Percentiles rank a stretch among this genome's conserved stretches.
Conservation (phyloP, 2,113 vertebrate genomes). For the Psilopsiagon aurifrons region DNA sequence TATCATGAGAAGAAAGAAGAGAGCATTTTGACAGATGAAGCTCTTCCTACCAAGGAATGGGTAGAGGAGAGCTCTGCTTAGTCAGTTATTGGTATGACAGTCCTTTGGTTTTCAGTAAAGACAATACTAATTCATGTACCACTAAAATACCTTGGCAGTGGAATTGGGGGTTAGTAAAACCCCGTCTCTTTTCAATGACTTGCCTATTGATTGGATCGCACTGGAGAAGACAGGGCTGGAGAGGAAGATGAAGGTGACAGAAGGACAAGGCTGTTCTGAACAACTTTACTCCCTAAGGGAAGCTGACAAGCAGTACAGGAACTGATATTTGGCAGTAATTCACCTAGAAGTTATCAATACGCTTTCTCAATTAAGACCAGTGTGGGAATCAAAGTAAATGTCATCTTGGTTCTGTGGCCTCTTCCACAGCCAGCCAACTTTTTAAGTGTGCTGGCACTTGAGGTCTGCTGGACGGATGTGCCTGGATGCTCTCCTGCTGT, state of each 20-base stretch:
- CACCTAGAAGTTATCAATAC: background rate
- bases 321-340: background rate
- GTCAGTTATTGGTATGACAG: background rate
- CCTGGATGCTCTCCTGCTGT: fast-evolving
- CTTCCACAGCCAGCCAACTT: background rate
- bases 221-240: background rate
- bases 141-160: background rate
- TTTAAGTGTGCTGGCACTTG: background rate
- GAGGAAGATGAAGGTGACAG: background rate
- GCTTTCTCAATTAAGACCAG: background rate
- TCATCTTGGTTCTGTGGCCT: background rate
- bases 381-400: background rate
- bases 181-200: background rate
- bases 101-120: background rate
- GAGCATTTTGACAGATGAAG: background rate
- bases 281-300: background rate
- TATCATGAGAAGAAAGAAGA: background rate
- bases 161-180: background rate
- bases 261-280: background rate
- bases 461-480: background rate
- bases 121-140: fast-evolving
- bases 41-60: background rate
- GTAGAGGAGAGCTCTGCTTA: background rate
- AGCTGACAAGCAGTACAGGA: background rate
- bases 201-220: background rate